Evolutionary conservation across 2,888 invertebrate species (phyloP), one percentile per base, ranked within the genome.

Genomic region (Ethmia dodecea): DNA sequence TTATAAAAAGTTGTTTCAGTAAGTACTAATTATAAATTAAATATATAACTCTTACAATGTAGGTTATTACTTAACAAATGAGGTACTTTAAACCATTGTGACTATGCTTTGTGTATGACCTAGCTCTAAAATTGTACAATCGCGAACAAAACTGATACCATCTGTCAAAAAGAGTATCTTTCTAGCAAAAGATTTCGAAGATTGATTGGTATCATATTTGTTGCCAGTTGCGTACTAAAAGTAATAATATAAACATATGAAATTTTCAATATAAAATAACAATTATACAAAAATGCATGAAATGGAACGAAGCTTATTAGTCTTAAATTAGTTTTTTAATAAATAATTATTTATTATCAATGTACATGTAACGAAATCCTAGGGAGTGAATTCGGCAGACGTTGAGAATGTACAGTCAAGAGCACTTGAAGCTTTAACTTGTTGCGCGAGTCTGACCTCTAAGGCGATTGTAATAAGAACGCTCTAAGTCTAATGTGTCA

Each of bases 61-160:
- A 22, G 9, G 22, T 22, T 22, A n/a, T 22, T 22, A 12, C 12
- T 26, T 74, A 70, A 65, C 74, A 79, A 80, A 84, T 86, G 86
- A 86, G 84, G 86, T 86, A 86, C 74, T 68, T 78, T 72, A 76
- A 81, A 81, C 74, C 71, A 75, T 77, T 81, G 74, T 81, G 83
- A 84, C 81, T 83, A 78, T 67, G 58, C 45, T 63, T 55, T 61
- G 66, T 58, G 59, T 43, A 55, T 53, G 55, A 63, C 35, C 42
- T 52, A 45, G 32, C 32, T 26, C 43, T 49, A 49, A 11, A 43
- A 41, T 53, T 51, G 55, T 60, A 62, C 62, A 54, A 50, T 58
- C 55, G 48, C 45, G 45, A 46, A 50, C 49, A 57, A 32, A 47
- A 55, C 41, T 46, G 42, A 47, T 44, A 45, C 39, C 43, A 49